Base-by-base conservation (phyloP, 2,797 vertebrate genomes). In the Crocidura indochinensis region DNA sequence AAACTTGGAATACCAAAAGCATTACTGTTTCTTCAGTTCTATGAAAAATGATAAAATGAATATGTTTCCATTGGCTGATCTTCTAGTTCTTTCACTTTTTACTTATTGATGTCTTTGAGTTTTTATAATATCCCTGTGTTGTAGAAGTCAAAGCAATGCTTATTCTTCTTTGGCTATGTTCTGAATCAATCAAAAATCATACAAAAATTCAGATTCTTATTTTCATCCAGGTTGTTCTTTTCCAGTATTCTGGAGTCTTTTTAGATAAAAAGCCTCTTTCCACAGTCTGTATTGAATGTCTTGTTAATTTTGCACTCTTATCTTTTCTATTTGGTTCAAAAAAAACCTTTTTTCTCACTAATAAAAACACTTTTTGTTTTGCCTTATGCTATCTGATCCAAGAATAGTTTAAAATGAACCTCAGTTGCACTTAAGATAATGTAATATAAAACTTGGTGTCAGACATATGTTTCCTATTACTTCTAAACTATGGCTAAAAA, bases 361-460 rank as follows among this genome's bases (percentile, higher is more conserved):
- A 87, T 74, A 93, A 65, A 92, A 94, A 77, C 19, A 72, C 38
- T 74, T 94, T 88, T 93, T 88, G 38, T 78, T 20, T 92, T 83
- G 20, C 49, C 60, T 92, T 82, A 85, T 9, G 84, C 7, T 91
- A 92, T 80, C 64, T 90, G 68, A 95, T 90, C 56, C 26, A 88
- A 90, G 68, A 93, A 81, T 53, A 85, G 20, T 17, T 94, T 94
- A 83, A 93, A 94, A 91, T 83, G 69, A 87, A 77, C 60, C 31
- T 62, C 65, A 77, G 38, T 87, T 90, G 93, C 69, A 75, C 79
- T 92, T 91, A 90, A 82, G 82, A 44, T 95, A 87, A 92, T 92
- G 27, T 85, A 91, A 95, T 81, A 76, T 86, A 90, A 75, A 53
- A 49, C 4, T 72, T 65, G 8, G 20, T 29, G 62, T 75, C 76